Evolutionary conservation across 1,140 invertebrate species (phyloP), one percentile per base, ranked within the genome.

Genomic region (Plodia interpunctella): DNA sequence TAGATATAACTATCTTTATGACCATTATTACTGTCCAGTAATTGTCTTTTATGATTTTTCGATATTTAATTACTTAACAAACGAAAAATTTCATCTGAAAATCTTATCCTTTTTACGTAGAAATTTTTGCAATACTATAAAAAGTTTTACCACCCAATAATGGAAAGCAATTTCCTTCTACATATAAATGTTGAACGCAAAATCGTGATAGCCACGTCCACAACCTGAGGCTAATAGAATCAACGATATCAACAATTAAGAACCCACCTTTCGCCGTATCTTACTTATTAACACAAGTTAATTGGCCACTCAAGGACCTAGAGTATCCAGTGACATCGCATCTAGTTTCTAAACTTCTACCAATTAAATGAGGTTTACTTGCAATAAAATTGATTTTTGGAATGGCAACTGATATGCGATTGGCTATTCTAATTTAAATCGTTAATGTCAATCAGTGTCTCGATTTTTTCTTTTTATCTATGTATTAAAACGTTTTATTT

Each of bases 331-430:
- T 44, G 38, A 44, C 38, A 44, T 17, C 13, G 38, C 38, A 15
- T 44, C 38, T 44, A 44, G 38, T 44, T 44, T 44, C 38, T 44
- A 44, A 44, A 44, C 38, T 44, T 44, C 32, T 35, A 5, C 38
- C 38, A 44, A 44, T 44, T 44, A 44, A n/a, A 15, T 17, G 15
- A 17, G 18, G n/a, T 51, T 51, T 13, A 20, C 20, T 51, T 51
- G 18, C 50, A 51, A 20, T 25, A 5, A 51, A 13, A 44, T 44
- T 44, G 18, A 51, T 52, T 52, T 19, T 52, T n/a, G 0, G 21
- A 52, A 52, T 25, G 9, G 50, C 18, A 52, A 21, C 35, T 10
- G 38, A 44, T n/a, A n/a, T n/a, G n/a, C n/a, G n/a, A n/a, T n/a
- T n/a, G n/a, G n/a, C n/a, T n/a, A n/a, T n/a, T n/a, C n/a, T n/a